These are phyloP conservation scores for Pseudomyrmex cubaensis DNA, from an alignment of 1,140 invertebrate species.

Conservation along the genomic window DNA sequence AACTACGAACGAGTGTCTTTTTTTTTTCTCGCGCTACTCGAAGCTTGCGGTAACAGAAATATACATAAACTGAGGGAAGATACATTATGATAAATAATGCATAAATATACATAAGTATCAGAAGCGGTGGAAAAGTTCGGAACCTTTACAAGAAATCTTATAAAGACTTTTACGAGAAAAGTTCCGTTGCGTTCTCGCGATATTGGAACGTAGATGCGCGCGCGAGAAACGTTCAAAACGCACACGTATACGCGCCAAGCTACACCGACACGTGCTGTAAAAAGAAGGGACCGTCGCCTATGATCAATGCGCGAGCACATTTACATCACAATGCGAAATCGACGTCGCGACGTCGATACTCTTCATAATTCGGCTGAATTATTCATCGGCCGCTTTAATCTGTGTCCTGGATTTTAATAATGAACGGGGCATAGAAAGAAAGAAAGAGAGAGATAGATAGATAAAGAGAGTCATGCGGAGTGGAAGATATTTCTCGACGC, in stretches of 20 bases:
- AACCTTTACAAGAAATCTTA: conserved; percentile 56
- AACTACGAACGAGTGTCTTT: background rate
- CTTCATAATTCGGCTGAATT: conserved; percentile 56
- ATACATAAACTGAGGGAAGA: conserved; percentile 56
- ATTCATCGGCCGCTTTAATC: conserved; percentile 57
- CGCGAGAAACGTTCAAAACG: background rate
- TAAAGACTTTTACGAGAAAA: conserved; percentile 62
- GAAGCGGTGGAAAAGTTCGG: conserved; percentile 45
- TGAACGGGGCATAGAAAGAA: conserved; percentile 14
- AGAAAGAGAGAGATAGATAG: no score
- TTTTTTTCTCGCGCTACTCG: conserved; percentile 36
- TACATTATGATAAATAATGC: conserved; percentile 62
- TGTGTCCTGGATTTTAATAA: conserved; percentile 60
- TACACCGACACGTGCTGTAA: background rate
- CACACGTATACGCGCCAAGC: background rate
- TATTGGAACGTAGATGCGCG: conserved; percentile 37
- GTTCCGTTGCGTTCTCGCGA: conserved; percentile 49
- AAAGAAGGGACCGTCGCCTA: conserved; percentile 23
- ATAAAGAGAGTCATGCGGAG: background rate
- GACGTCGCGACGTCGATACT: conserved; percentile 46
- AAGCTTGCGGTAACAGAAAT: conserved; percentile 54
- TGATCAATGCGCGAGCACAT: conserved; percentile 36
- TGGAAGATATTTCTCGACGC: conserved; percentile 23
- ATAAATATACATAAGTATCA: conserved; percentile 62
- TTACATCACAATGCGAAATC: conserved; percentile 51